Conservation (phyloP, 2,888 invertebrate genomes). For the Nezara viridula region DNA sequence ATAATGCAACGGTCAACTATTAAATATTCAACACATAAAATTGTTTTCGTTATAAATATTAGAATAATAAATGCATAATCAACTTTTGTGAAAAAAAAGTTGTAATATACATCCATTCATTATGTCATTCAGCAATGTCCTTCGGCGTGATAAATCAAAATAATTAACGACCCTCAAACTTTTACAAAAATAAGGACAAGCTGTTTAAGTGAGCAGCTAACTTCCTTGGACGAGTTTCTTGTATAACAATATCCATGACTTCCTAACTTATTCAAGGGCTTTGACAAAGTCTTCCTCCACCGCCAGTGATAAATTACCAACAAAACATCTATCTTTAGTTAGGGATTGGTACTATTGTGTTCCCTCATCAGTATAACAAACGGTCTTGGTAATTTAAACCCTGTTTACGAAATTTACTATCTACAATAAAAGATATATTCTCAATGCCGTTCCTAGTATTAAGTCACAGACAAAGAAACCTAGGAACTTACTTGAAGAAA, state of each 20-base stretch:
- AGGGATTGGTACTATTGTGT: neutral
- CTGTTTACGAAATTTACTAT: neutral
- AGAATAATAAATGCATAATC: neutral
- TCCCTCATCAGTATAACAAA: neutral
- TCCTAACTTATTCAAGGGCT: neutral
- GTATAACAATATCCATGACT: neutral
- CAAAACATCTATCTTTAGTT: constrained; percentile 4
- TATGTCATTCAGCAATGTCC: neutral
- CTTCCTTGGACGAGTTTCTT: neutral
- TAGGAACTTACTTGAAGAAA: neutral
- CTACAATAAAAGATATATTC: neutral
- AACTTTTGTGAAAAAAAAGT: neutral
- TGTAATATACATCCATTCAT: neutral
- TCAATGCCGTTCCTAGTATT: neutral
- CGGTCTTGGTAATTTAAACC: neutral
- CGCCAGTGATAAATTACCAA: constrained; percentile 2
- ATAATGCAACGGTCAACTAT: too few species aligned
- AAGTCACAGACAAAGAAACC: neutral
- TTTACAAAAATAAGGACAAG: constrained; percentile 25
- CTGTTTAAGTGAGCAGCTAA: constrained; percentile 22
- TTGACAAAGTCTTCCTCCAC: constrained; percentile 13
- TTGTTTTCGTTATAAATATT: neutral
- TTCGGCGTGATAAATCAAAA: neutral
- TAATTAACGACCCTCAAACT: neutral
- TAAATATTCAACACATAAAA: too few species aligned